Base-by-base conservation (phyloP, 1,140 invertebrate genomes). In the Kradibia gibbosae region DNA sequence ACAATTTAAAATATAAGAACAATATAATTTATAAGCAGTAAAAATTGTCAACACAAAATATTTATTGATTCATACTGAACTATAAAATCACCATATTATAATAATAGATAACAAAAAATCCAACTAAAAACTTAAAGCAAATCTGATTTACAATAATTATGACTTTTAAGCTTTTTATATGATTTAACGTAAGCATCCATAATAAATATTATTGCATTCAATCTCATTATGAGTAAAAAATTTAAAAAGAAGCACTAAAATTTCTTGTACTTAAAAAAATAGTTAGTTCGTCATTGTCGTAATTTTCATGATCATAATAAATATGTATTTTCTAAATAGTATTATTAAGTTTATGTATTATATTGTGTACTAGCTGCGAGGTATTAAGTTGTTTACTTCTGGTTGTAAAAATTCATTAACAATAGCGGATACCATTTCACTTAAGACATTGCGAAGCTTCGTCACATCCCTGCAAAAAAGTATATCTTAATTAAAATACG, bases 341-440 rank as follows among this genome's bases (percentile, higher is more conserved):
- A 34, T 57, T 73, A 15, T 53, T 34, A 50, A 72, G 20, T 20
- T 45, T 45, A 45, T 45, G 13, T 5, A 45, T 45, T 45, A 45
- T 5, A 45, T 8, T 45, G 13, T 45, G 4, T 67, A 67, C 62
- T 67, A 82, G 83, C 85, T 85, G 25, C 89, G 88, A 65, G 93
- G 84, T 80, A 94, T 92, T 3, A 98, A 90, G n/a, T 93, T 91
- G 90, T 97, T 95, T 83, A 93, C 88, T 82, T 94, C 91, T 0
- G 97, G 97, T 88, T 97, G 93, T 73, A 97, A 92, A 84, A 98
- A 95, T 87, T 98, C 95, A 55, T 94, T 89, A 20, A 97, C 93
- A 77, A 98, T 94, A 60, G 93, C 94, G 34, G 94, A 89, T 11
- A 98, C 95, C 94, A 98, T 96, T 83, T 94, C 93, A n/a, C 93